Base-by-base conservation (phyloP, 2,888 invertebrate genomes). In the Lasioglossum oenotherae region DNA sequence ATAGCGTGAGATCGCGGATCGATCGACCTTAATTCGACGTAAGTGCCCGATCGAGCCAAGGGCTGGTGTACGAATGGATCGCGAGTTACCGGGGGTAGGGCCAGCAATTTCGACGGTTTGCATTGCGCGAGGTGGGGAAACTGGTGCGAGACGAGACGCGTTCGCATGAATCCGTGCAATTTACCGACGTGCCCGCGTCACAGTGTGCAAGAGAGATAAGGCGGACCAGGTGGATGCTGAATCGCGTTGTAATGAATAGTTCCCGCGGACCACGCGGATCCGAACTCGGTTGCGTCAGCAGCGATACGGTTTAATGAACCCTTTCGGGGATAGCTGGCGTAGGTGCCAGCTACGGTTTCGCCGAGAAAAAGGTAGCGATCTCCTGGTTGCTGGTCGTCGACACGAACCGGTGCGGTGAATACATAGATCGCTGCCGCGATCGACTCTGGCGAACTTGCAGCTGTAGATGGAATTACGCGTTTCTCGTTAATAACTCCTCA, bases 101-200 rank as follows among this genome's bases (percentile, higher is more conserved):
- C 81, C 64, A 12, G 74, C 74, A 80, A 76, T 79, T 80, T 74
- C 72, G 72, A 31, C 53, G 72, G 72, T 60, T 72, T 74, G 71
- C 35, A 74, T 72, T 46, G 53, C 19, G 74, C n/a, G 46, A 27
- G 41, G 49, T 23, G 60, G 53, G 53, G 64, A 49, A 77, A 10
- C 73, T 41, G 74, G 49, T 67, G 72, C 79, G 75, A 74, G 53
- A 89, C 84, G 76, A 88, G 89, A 80, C 72, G 80, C 88, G 79
- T 88, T 83, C 86, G 79, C 86, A 60, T 76, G 84, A 81, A 81
- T 88, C 80, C 88, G 80, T 84, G 80, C 84, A 81, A 88, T 89
- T 86, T 76, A 84, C 82, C 81, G 78, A 76, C 64, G 80, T 53
- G 23, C 8, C 81, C 81, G 71, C 81, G 69, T 72, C 69, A 74